These are phyloP conservation scores for Neoscelio sp. DNA, from an alignment of 2,888 invertebrate genomes.

Conservation along the genomic window DNA sequence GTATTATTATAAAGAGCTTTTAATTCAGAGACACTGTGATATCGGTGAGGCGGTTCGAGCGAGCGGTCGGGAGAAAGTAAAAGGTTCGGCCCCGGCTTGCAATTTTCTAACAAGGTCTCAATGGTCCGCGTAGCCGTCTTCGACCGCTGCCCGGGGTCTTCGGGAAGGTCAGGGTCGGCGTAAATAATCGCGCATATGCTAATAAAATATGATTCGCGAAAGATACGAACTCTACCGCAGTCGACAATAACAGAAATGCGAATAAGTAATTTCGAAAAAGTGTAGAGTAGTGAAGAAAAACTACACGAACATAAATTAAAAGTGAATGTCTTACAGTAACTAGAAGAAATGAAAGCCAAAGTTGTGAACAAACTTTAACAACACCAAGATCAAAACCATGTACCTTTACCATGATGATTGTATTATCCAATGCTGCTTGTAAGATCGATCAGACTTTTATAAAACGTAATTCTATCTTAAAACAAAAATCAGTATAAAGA, in stretches of 20 bases:
- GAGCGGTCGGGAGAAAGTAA: constrained; percentile 61
- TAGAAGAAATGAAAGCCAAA: not conserved
- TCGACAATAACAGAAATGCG: not conserved
- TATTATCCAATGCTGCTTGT: constrained; percentile 59
- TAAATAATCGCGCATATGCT: constrained; percentile 35
- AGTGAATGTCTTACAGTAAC: no score
- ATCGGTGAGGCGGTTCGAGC: constrained; percentile 20
- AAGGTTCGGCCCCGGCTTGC: constrained; percentile 43
- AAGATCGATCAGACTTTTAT: constrained; percentile 26
- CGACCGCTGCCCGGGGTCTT: constrained; percentile 20
- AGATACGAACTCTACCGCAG: not conserved
- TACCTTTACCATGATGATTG: constrained; percentile 44
- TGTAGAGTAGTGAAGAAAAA: not conserved
- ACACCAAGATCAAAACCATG: constrained; percentile 12
- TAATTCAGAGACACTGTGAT: constrained; percentile 32
- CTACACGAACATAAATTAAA: no score
- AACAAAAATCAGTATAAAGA: not conserved
- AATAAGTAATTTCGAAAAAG: not conserved
- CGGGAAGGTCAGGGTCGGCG: constrained; percentile 61
- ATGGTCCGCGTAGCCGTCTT: constrained; percentile 14
- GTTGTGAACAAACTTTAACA: no score
- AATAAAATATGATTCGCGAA: constrained; percentile 9
- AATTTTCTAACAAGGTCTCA: constrained; percentile 59
- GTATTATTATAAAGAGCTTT: constrained; percentile 23
- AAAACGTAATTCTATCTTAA: constrained; percentile 17